phyloP scores from a whole-genome alignment of 2,888 invertebrate genomes.

The Gymnocheta viridis region DNA sequence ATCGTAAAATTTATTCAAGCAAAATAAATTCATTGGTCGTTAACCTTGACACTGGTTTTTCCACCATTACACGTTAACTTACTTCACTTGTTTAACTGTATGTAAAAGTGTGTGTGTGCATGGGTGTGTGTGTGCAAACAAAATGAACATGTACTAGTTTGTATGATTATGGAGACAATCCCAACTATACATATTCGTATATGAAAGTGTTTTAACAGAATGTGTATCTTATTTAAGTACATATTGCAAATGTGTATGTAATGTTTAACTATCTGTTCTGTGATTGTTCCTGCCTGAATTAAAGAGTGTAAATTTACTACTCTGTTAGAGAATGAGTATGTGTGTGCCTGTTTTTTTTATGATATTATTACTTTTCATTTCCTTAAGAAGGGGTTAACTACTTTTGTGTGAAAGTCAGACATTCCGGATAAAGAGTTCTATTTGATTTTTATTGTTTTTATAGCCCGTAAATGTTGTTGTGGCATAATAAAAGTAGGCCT shows the following conservation, averaged over 20 bases:
- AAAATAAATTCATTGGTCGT: constrained; percentile 82
- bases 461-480: constrained; percentile 38
- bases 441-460: constrained; percentile 65
- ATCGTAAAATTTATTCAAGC: constrained; percentile 82
- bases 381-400: constrained; percentile 8
- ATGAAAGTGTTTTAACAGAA: constrained; percentile 55
- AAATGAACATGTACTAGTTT: constrained; percentile 19
- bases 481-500: constrained; percentile 59
- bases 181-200: constrained; percentile 22
- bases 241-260: constrained; percentile 32
- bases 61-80: constrained; percentile 71
- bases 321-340: constrained; percentile 23
- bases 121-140: constrained; percentile 35
- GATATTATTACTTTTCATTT: constrained; percentile 35
- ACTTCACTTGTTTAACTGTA: constrained; percentile 46
- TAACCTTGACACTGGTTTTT: constrained; percentile 83
- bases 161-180: constrained; percentile 21
- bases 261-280: constrained; percentile 60
- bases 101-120: constrained; percentile 69
- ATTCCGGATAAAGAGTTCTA: constrained; percentile 41
- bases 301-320: constrained; percentile 62
- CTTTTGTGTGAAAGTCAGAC: constrained; percentile 22
- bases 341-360: constrained; percentile 23
- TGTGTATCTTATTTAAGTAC: constrained; percentile 51
- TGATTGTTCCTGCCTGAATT: constrained; percentile 47